Conservation (phyloP, 2,888 invertebrate genomes). For the Noctua fimbriata region DNA sequence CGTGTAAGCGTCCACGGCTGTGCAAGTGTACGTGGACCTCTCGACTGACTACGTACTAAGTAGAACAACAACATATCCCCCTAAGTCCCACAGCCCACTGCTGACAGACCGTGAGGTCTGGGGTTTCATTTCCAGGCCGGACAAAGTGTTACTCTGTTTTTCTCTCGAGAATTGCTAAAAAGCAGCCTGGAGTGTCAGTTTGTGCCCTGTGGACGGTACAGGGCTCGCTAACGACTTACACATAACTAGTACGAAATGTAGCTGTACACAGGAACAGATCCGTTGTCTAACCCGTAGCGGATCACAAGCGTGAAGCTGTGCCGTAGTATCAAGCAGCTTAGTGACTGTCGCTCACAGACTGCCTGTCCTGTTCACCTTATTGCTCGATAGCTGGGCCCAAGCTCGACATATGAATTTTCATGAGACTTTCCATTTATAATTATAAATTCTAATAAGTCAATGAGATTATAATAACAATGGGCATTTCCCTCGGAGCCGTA, state of each 20-base stretch:
- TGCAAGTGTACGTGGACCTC: background rate
- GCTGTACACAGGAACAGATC: background rate
- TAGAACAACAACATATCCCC: background rate
- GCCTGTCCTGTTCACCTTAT: background rate
- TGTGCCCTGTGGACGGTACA: too few species aligned
- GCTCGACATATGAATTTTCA: constrained; percentile 23
- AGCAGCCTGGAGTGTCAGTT: background rate
- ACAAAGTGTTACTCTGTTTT: background rate
- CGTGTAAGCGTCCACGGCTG: background rate
- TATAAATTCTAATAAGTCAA: constrained; percentile 45
- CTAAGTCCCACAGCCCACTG: background rate
- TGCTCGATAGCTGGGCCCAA: background rate
- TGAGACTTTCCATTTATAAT: constrained; percentile 38
- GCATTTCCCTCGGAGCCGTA: constrained; percentile 8
- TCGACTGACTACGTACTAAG: background rate
- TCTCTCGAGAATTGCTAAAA: background rate
- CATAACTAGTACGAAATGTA: background rate
- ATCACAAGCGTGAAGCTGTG: background rate
- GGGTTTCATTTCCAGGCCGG: background rate
- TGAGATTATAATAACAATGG: constrained; percentile 54
- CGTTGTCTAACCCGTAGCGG: background rate
- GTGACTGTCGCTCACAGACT: background rate
- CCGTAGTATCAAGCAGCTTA: background rate
- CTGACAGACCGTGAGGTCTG: background rate
- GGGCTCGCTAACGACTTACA: background rate